Evolutionary conservation across 2,113 vertebrate genomes (phyloP), one percentile per base, ranked within the genome.

Genomic region (Stigmatopora argus): DNA sequence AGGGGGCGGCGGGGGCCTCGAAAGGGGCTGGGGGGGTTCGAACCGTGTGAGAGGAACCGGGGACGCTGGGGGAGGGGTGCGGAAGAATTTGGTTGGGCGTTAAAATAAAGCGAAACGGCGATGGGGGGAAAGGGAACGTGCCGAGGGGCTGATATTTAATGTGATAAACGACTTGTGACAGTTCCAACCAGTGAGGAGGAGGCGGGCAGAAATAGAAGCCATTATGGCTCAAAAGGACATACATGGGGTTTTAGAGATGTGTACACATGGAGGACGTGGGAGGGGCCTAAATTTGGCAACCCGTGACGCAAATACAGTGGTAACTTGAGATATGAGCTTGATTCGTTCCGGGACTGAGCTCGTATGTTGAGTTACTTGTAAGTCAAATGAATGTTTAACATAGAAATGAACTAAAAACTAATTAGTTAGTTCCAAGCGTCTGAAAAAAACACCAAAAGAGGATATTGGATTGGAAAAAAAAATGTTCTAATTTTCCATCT

Each of bases 161-260:
- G 89, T 91, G 89, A 91, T 90, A 89, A 90, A 91, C 89, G 85
- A 89, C 85, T 89, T 89, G 87, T 91, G 90, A 91, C 90, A 90
- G 89, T 82, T 86, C 85, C 78, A 83, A 88, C 87, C 86, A 86
- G 85, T 61, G 72, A 84, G 77, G 82, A 87, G 86, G 78, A 87
- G 82, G 74, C 82, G 82, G 85, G 89, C 82, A 71, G 75, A 87
- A 90, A 90, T 88, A 90, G 87, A 89, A 88, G 83, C 80, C 84
- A 83, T 88, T 81, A 78, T 83, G 85, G 81, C 66, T 83, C 80
- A 87, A 83, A 82, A 79, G 64, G 69, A 84, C 81, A 83, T 81
- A 82, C 72, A 84, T 19, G 60, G 70, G 60, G 70, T 70, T 72
- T 83, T 80, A 85, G 77, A 64, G 61, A 87, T 81, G 78, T 69